A percentile compares a stretch with the other conserved stretches of the same genome.
Evolutionary conservation across 2,888 invertebrate species (phyloP).

Genomic region (Boloria euphrosyne): DNA sequence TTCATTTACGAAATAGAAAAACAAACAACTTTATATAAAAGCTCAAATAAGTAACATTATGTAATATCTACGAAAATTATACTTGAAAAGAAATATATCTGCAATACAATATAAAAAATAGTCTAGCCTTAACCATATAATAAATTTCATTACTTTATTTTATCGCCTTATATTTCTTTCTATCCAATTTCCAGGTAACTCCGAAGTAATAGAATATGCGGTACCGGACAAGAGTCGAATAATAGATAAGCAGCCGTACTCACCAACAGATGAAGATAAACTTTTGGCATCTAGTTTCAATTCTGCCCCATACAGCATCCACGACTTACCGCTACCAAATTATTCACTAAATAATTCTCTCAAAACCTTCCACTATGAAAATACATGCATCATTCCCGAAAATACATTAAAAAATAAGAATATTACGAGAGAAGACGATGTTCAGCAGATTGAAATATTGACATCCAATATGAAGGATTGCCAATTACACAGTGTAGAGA

Average conservation of each 20-base stretch:
- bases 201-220: conserved; percentile 78
- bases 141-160: conserved; percentile 25
- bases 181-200: conserved; percentile 60
- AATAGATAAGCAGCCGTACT: conserved; percentile 74
- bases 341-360: conserved; percentile 82
- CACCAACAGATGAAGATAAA: conserved; percentile 78
- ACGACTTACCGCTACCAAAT: conserved; percentile 82
- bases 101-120: too few relatives aligned
- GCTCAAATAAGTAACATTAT: too few relatives aligned
- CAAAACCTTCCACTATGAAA: conserved; percentile 77
- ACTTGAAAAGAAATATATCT: too few relatives aligned
- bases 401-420: conserved; percentile 73
- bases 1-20: too few relatives aligned
- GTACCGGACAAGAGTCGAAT: conserved; percentile 77
- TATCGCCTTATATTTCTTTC: conserved; percentile 11
- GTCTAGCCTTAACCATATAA: conserved; percentile 1
- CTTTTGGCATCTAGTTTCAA: conserved; percentile 72
- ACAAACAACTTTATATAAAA: too few relatives aligned
- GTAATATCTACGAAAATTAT: too few relatives aligned
- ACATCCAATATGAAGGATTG: conserved; percentile 76
- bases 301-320: conserved; percentile 65
- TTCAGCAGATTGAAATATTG: conserved; percentile 74
- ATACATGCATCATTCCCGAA: conserved; percentile 75
- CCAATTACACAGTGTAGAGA: conserved; percentile 72
- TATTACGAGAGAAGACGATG: conserved; percentile 72